Evolutionary conservation across 2,113 vertebrate genomes (phyloP), one percentile per base, ranked within the genome.

Genomic region (Anoplopoma fimbria): DNA sequence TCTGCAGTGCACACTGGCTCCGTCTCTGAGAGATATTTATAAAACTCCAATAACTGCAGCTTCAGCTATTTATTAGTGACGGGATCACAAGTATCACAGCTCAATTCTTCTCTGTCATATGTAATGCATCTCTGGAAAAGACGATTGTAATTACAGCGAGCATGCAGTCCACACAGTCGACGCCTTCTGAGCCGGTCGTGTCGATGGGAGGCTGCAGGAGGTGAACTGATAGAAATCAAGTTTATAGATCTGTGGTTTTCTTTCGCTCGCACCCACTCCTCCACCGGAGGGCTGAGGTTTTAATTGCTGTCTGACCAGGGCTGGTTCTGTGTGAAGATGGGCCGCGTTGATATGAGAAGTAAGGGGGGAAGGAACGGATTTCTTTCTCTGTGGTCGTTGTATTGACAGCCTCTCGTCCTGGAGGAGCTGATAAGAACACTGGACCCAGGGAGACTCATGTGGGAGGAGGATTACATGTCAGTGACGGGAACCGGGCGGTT

Each of bases 201-300:
- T 93, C 87, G 87, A 89, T 84, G 81, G 68, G 69, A 89, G 76
- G 75, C 83, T 82, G 79, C 42, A 13, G 34, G 86, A 89, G 88
- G 90, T 87, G 91, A 92, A 82, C 21, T 87, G 92, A 92, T 90
- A 89, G 84, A 88, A 93, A 94, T 94, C 93, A 87, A 92, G 83
- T 86, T 85, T 95, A 95, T 95, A 87, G 94, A 95, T 95, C 85
- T 88, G 95, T 61, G 94, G 94, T 93, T 27, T 57, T n/a, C 9
- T 25, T n/a, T 77, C 70, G 23, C 70, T 62, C n/a, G 33, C 42
- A 31, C 75, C 82, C 81, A 60, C 62, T 81, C 68, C 69, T 90
- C 81, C 81, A 57, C 55, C 19, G 25, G 71, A 69, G 77, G 86
- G 78, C 69, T 27, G 13, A 74, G 92, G 84, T 87, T 93, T 94